Evolutionary conservation across 1,140 invertebrate species (phyloP), one percentile per base, ranked within the genome.

Genomic region (Frieseomelitta varia): DNA sequence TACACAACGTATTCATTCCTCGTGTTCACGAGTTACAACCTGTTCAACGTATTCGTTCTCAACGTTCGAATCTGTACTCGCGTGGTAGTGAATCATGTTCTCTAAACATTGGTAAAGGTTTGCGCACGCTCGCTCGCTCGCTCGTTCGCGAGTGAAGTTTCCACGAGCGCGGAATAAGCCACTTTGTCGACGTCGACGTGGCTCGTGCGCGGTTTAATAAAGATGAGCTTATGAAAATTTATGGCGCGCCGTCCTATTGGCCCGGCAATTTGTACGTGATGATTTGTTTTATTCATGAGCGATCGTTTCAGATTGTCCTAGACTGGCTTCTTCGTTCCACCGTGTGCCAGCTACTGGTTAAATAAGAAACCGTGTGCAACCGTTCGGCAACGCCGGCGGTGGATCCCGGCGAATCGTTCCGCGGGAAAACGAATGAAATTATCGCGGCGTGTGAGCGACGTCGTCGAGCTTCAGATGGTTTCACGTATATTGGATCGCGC

Each of bases 171-270:
- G 77, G 77, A 79, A 84, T 63, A 63, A 80, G 82, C 82, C 82
- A 84, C 76, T 80, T 84, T 73, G 82, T 73, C 76, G 39, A 10
- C 34, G 81, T 61, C 30, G 55, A 83, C 74, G 74, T 14, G 51
- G 75, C 81, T 72, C 82, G 67, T 80, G 77, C 58, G 27, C 77
- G 82, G 69, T 84, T 84, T 84, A 84, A 84, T 84, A 84, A 84
- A 84, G 82, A 84, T 80, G 82, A 84, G 82, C 82, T 84, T 79
- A 84, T 84, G 82, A 84, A 84, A 84, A 84, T 84, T 84, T 84
- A 84, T 84, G 77, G 56, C 65, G 34, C 74, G 81, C 53, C 67
- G 19, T 80, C 47, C 77, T 73, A 80, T 84, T 72, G 76, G 77
- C 77, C 56, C 56, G 82, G 56, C 77, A 72, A 84, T 84, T 84